Base-by-base conservation (phyloP, 2,113 vertebrate species). In the Epinephelus lanceolatus region DNA sequence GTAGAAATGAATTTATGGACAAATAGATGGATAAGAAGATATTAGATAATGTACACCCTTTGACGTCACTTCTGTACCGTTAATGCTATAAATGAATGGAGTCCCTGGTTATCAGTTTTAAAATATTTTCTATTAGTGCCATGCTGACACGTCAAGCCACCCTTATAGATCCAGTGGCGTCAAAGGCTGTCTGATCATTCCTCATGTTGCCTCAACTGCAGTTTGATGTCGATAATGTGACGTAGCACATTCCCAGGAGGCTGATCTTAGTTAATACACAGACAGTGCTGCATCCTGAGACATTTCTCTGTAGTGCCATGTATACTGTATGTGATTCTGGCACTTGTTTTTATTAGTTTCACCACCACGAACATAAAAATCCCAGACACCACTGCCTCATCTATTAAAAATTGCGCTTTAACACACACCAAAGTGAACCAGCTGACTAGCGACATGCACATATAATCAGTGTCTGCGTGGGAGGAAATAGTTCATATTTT, bases 171-270 rank as follows among this genome's bases (percentile, higher is more conserved):
- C 6, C 23, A 23, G 45, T 21, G 21, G 3, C 0, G 13, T 13
- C 25, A 66, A 42, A 66, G 13, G 1, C 49, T 14, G 25, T 17
- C 55, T 63, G 56, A 84, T 80, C 47, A 62, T 40, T 18, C 71
- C 47, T 25, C 13, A 19, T 30, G 18, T 27, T 77, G 37, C 23
- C 21, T 77, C 30, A 53, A 4, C 30, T 37, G 17, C 21, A 52
- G n/a, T 56, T 76, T 66, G 49, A 42, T 65, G 49, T 21, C 25
- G 42, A 51, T 37, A 25, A n/a, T 42, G 53, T 45, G 27, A 37
- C 11, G 18, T 14, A 15, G 49, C 15, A 53, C 60, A 42, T 76
- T 52, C 49, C 49, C 33, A 37, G 53, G 55, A 57, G 53, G 14
- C 52, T 25, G 13, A 62, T 71, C 47, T 45, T 45, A 71, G n/a